Base-by-base conservation (phyloP, 2,888 invertebrate genomes). In the Sialis lutaria region DNA sequence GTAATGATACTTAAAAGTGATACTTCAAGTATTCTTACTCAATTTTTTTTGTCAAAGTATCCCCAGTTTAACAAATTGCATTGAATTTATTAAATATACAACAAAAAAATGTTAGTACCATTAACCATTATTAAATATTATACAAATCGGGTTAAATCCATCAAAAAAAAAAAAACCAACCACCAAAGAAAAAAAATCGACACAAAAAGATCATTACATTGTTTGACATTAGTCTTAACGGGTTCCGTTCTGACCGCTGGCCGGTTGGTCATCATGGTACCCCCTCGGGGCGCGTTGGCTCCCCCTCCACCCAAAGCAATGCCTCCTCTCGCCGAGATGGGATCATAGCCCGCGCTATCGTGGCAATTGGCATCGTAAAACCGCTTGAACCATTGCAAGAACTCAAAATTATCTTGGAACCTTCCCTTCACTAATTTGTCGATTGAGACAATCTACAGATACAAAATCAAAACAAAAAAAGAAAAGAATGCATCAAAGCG, bases 401-500 rank as follows among this genome's bases (percentile, higher is more conserved):
- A 96, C 70, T 97, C 96, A 79, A 97, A 97, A 76, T 97, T 97
- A 77, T 97, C 96, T 79, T 96, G 96, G 74, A 97, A 97, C 60
- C 92, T 83, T 67, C 91, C 95, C 75, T 95, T 96, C 68, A 95
- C 89, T 76, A 97, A 78, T 71, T 75, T 83, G 74, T 92, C 91
- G 65, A 92, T 88, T 57, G 90, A 85, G 64, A 91, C 85, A 67
- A 88, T 85, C 89, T 91, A 77, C 63, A 72, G 72, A 62, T 55
- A 56, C 61, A 57, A 53, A 49, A 55, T 54, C 50, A 57, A 52
- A 51, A 52, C 53, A 50, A 49, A 54, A 49, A 55, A 58, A 55
- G 53, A 53, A 53, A 49, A 55, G 57, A 55, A 56, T 51, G 55
- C 33, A 48, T 40, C 40, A 47, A 48, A 31, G 39, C 51, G 41